A percentile compares a stretch with the other conserved stretches of the same genome.
phyloP scores from a whole-genome alignment of 2,888 invertebrate species.

The Pristionchus exspectatus region DNA sequence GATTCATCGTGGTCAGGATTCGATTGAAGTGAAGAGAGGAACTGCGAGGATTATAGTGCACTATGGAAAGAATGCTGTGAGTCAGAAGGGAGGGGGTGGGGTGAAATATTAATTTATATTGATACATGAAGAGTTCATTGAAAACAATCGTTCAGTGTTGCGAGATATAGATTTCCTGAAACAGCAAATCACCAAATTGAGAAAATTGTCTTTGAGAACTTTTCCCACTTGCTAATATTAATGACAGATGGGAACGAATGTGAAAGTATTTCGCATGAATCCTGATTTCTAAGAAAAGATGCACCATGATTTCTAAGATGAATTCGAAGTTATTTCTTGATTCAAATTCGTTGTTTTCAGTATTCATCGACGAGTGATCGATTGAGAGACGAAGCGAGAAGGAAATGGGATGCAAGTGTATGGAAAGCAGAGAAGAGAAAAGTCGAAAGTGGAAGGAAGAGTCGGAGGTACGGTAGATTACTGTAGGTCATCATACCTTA shows the following conservation, averaged over 20 bases:
- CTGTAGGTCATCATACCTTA: background rate
- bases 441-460: constrained; percentile 37
- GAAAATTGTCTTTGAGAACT: background rate
- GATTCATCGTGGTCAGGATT: constrained; percentile 38
- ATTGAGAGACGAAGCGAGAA: constrained; percentile 15
- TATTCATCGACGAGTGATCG: constrained; percentile 26
- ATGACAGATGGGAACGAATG: too few species aligned
- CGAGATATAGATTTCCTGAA: background rate
- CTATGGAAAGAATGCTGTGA: constrained; percentile 46
- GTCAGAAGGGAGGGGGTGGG: background rate
- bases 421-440: constrained; percentile 42
- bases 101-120: too few species aligned
- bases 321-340: background rate
- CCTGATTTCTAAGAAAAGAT: too few species aligned
- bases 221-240: too few species aligned
- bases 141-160: too few species aligned
- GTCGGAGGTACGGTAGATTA: constrained; percentile 19
- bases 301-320: too few species aligned
- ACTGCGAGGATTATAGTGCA: constrained; percentile 36
- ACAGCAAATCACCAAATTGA: background rate
- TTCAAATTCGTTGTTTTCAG: background rate
- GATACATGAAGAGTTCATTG: too few species aligned
- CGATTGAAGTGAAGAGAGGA: constrained; percentile 51
- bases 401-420: constrained; percentile 52
- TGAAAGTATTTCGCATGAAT: too few species aligned